A percentile compares a stretch with the other conserved stretches of the same genome.
Conservation (phyloP, 2,797 vertebrate species). For the Ammospiza maritima region DNA sequence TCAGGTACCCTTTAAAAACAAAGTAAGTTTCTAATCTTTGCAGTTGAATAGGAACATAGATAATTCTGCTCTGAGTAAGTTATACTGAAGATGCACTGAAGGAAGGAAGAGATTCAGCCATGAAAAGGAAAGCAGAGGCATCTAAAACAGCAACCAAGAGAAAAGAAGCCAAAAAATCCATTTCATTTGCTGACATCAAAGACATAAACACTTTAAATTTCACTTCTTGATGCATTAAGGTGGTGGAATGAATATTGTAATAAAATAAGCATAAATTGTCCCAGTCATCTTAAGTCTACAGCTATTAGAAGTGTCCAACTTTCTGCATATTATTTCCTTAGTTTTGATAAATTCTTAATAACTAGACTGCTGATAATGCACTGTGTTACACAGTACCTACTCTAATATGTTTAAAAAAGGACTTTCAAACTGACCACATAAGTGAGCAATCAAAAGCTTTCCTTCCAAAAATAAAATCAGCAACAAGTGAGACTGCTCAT, state of each 20-base stretch:
- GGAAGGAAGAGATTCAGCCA: background rate
- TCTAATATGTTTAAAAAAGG: background rate
- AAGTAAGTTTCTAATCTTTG: background rate
- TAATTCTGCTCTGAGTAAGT: background rate
- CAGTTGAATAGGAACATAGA: background rate
- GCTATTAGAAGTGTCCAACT: background rate
- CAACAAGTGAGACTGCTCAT: background rate
- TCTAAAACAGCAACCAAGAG: background rate
- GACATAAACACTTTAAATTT: fast-evolving
- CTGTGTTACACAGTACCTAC: background rate
- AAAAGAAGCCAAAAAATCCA: background rate
- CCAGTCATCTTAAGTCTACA: background rate
- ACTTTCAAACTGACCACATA: background rate
- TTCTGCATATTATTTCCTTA: background rate
- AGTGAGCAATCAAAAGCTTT: background rate
- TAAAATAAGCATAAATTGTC: background rate
- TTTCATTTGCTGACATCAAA: background rate
- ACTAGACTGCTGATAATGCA: background rate
- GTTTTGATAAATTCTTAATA: background rate
- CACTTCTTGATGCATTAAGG: background rate
- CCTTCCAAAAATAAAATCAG: background rate
- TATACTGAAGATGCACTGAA: background rate
- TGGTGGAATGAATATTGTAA: background rate
- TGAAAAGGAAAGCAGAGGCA: background rate
- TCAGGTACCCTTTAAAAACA: background rate